Base-by-base conservation (phyloP, 2,797 vertebrate species). In the Brotogeris chrysoptera region DNA sequence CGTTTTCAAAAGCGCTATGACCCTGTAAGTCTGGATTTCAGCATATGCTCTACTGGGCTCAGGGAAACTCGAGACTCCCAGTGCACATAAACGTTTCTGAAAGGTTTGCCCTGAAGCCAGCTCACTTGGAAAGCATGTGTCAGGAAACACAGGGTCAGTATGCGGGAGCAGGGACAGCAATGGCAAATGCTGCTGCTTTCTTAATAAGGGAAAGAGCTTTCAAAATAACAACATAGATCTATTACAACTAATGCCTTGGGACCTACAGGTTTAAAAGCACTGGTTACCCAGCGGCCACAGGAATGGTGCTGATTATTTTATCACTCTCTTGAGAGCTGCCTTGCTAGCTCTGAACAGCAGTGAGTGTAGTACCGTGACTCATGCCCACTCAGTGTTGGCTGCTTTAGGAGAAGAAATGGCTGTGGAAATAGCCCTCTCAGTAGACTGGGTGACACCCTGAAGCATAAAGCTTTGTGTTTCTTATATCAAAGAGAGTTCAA, bases 111-210 rank as follows among this genome's bases (percentile, higher is more conserved):
- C 70, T 19, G 14, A 2, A 36, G 65, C 44, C 65, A 13, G 44
- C 69, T 60, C 12, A 1, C 5, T 0, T 36, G 71, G 55, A n/a
- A 39, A 44, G 24, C 0, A 0, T 6, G 23, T 2, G 2, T 16
- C 0, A 5, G 36, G 50, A 28, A 41, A 17, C 68, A 41, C 4
- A 1, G 53, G 23, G 44, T 16, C 74, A 25, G 32, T 0, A 0
- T 11, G 53, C 43, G 8, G 52, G 49, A n/a, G 7, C 5, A 32
- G 64, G 39, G 9, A 13, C 1, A 4, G 69, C 82, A 46, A 5
- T 0, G 3, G 44, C 69, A 83, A 70, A 41, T 1, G 5, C 30
- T 36, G 25, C 53, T 14, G 16, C 55, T 30, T 8, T 46, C 60
- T 71, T 53, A 0, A 2, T 11, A 38, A 27, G 28, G 65, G 36